Evolutionary conservation across 1,140 invertebrate species (phyloP), one percentile per base, ranked within the genome.

Genomic region (Zaprionus lachaisei): DNA sequence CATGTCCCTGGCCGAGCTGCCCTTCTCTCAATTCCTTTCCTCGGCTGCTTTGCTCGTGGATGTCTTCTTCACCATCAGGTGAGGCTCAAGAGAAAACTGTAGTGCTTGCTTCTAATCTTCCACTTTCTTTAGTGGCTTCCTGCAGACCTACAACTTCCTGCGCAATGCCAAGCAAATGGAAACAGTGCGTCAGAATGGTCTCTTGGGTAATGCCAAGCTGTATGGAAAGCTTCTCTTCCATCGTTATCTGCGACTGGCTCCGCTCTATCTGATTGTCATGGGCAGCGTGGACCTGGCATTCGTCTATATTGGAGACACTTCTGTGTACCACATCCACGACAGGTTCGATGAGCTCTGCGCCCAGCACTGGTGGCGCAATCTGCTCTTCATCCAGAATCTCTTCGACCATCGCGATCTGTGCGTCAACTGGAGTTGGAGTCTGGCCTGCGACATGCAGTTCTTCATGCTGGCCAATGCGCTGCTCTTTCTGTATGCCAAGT

Each of bases 361-460:
- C 0, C 94, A 94, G 77, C 76, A 95, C 79, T 95, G 95, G 95
- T 95, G 95, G 95, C 93, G 95, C 70, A 95, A 95, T 86, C 37
- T 95, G 4, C 87, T 95, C 15, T 95, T 95, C 74, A 95, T 95
- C 55, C 95, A 95, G 81, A 95, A 95, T 91, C 83, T 95, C 0
- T 95, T 93, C 65, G 79, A 91, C 17, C 93, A 93, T 72, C 83
- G 93, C 0, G 93, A 94, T 31, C 93, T 95, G 93, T 97, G 97
- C 79, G 94, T 97, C 93, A 95, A 95, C 5, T 97, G 96, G 95
- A 95, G 96, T 24, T 98, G 97, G 97, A 97, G 97, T 80, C 81
- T 98, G 51, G 95, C 96, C 15, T 95, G 95, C 66, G 97, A 98
- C 89, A 97, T 96, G 94, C 96, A 97, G 92, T 96, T 96, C 83